Percentiles rank a stretch among this genome's conserved stretches.
Conservation (phyloP, 2,888 invertebrate species). For the Malthinus seriepunctatus region DNA sequence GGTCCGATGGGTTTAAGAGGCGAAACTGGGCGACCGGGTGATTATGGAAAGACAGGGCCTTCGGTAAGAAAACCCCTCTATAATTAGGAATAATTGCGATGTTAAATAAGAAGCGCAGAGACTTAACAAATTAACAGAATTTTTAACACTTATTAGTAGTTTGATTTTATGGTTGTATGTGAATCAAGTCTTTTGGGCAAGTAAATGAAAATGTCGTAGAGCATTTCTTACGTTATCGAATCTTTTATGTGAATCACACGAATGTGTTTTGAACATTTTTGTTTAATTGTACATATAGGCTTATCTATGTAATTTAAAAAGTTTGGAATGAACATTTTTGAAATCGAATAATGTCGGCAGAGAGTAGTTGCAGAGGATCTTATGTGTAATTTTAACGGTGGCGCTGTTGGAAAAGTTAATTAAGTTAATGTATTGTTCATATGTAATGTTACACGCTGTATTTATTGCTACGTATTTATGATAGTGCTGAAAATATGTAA, state of each 20-base stretch:
- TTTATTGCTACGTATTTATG: slow-evolving; percentile 42
- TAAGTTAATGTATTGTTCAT: slow-evolving; percentile 36
- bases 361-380: not conserved
- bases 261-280: too few relatives aligned
- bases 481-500: slow-evolving; percentile 28
- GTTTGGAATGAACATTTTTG: slow-evolving; percentile 7
- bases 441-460: slow-evolving; percentile 41
- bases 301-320: not conserved
- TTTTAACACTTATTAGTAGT: slow-evolving; percentile 17
- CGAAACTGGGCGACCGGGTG: slow-evolving; percentile 71
- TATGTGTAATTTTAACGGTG: not conserved
- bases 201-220: too few relatives aligned
- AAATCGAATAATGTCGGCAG: slow-evolving; percentile 21
- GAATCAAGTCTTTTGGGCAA: too few relatives aligned
- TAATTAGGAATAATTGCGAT: slow-evolving; percentile 45
- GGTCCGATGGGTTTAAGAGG: slow-evolving; percentile 83
- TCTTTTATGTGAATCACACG: not conserved
- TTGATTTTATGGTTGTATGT: not conserved
- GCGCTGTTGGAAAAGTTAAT: not conserved
- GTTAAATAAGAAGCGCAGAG: slow-evolving; percentile 51
- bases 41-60: slow-evolving; percentile 74
- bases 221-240: not conserved
- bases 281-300: not conserved
- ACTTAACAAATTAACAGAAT: slow-evolving; percentile 45
- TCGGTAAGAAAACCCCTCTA: slow-evolving; percentile 69